A percentile compares a stretch with the other conserved stretches of the same genome.
Evolutionary conservation across 2,797 vertebrate genomes (phyloP).

Genomic region (Tympanoctomys barrerae): DNA sequence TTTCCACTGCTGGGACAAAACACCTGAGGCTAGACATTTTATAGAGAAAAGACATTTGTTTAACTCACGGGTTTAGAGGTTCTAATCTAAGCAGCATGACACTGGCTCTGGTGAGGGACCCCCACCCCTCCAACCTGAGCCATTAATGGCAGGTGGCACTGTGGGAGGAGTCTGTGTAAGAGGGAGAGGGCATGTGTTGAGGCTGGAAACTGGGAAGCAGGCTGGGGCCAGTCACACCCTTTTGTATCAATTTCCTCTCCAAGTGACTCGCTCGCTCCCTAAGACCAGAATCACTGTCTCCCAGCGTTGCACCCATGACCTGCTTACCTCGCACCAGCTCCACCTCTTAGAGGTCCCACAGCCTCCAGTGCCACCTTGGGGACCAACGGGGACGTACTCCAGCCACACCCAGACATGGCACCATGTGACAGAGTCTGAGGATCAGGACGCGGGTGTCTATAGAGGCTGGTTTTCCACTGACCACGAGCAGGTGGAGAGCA

Average conservation of each 20-base stretch:
- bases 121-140: not conserved
- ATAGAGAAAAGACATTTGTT: not conserved
- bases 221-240: not conserved
- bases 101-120: not conserved
- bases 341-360: not conserved
- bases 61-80: not conserved
- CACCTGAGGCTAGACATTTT: not conserved
- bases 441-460: accelerated
- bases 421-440: not conserved
- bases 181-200: not conserved
- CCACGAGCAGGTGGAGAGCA: not conserved
- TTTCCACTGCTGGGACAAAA: not conserved
- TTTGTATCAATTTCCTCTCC: accelerated
- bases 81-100: not conserved
- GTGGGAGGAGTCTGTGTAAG: not conserved
- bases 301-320: not conserved
- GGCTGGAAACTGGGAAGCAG: not conserved
- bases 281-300: not conserved
- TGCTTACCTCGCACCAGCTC: no score
- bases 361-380: not conserved
- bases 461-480: not conserved
- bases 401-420: not conserved
- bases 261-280: not conserved
- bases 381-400: not conserved
- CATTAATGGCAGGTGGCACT: not conserved